Base-by-base conservation (phyloP, 1,140 invertebrate genomes). In the Vollenhovia emeryi region DNA sequence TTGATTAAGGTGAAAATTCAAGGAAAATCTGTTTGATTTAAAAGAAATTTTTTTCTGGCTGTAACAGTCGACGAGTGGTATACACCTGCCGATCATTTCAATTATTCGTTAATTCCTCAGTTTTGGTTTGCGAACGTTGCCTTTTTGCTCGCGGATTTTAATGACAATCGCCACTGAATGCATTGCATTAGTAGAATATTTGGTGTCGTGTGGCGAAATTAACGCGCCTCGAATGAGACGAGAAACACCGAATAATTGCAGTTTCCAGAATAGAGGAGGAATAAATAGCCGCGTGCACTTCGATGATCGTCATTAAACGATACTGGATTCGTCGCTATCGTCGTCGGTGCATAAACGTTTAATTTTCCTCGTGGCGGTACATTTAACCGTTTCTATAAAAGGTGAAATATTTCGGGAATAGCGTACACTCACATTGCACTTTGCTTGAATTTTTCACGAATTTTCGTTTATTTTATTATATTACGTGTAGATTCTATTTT, bases 151-250 rank as follows among this genome's bases (percentile, higher is more conserved):
- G 50, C 13, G n/a, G 1, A 18, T 24, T 80, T 71, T 57, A 59
- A 71, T 82, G 52, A 43, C 50, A n/a, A 30, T 1, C 9, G 36
- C n/a, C 36, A 55, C 36, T 15, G 33, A 57, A 52, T 45, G 24
- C 50, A 33, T 82, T 24, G 66, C 40, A 52, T 71, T 71, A 45
- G 24, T 33, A 27, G n/a, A 82, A 82, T 82, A 82, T 73, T 73
- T 82, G 36, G 43, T 69, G 33, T 40, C 33, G 33, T 43, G 6
- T 24, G 15, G 43, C 33, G 78, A 6, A 30, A 71, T 80, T 73
- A 73, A 45, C 36, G 40, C 36, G 7, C 33, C 4, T 3, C 43
- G 3, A 57, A 82, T 45, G 40, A n/a, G n/a, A 82, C 36, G 36
- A 45, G 66, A 59, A 36, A 43, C 5, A 43, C 3, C 18, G 7